Base-by-base conservation (phyloP, 1,140 invertebrate species). In the Neuroterus valhalla region DNA sequence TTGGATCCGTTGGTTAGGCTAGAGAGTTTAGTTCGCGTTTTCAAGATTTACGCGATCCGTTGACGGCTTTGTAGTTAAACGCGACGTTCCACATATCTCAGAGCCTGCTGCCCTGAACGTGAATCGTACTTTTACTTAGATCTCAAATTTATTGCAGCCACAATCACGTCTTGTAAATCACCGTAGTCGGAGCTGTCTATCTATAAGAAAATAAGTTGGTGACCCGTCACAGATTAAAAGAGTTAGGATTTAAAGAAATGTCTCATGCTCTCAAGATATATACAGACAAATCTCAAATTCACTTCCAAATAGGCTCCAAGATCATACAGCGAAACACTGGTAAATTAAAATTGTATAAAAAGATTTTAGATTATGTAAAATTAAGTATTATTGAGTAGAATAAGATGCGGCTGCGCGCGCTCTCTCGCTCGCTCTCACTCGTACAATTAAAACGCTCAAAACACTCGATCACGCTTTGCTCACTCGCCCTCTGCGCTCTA, bases 1-100 rank as follows among this genome's bases (percentile, higher is more conserved):
- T 62, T 62, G 26, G n/a, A 23, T 62, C 23, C 23, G 31, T n/a
- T 12, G 12, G 23, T 26, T 31, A 23, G 23, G 50, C 19, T 17
- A 17, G 50, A 23, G 8, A 23, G 3, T 8, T 2, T 50, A 55
- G 23, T 6, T 62, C 26, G 23, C 19, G 21, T 11, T 52, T 52
- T 52, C 48, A 75, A 84, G 82, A 85, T 84, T 86, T 85, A 86
- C 76, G 80, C 44, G 17, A 46, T 46, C 48, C 81, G 82, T 79
- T 84, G 84, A 85, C 80, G 78, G 85, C 81, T 86, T 87, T 87
- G 83, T 86, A 82, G 81, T 82, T 81, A 76, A 66, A 80, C 81
- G 68, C 81, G 77, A 75, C 78, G 70, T 80, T 66, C 70, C 78
- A 74, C 80, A 79, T 83, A 83, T 80, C 74, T 83, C 82, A 66